Evolutionary conservation across 2,113 vertebrate species (phyloP).

Genomic region (Salvelinus fontinalis): DNA sequence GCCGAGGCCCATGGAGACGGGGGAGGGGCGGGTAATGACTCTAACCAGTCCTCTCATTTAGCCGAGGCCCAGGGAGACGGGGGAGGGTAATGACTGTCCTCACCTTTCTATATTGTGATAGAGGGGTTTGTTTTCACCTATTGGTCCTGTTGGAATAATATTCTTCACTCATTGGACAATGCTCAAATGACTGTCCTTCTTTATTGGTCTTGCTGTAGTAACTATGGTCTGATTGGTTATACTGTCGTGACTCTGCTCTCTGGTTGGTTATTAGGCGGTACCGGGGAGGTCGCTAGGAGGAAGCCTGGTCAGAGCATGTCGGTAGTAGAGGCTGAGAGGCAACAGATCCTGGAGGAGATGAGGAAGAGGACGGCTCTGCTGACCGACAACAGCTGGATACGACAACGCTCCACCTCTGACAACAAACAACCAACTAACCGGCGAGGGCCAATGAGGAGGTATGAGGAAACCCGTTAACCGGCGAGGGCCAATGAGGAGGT

Average conservation of each 20-base stretch:
- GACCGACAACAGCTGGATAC: constrained; percentile 96
- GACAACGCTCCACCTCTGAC: constrained; percentile 82
- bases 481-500: too few species aligned
- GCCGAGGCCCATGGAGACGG: too few species aligned
- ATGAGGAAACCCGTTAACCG: too few species aligned
- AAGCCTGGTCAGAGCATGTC: constrained; percentile 75
- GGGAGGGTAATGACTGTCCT: too few species aligned
- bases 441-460: constrained; percentile 66
- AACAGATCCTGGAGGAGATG: constrained; percentile 94
- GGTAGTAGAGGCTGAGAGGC: constrained; percentile 83
- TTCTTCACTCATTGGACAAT: too few species aligned
- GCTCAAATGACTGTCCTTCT: too few species aligned
- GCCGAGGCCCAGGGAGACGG: too few species aligned
- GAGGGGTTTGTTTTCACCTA: too few species aligned
- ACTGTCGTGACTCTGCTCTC: not conserved
- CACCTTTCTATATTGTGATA: too few species aligned
- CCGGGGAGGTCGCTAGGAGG: constrained; percentile 48
- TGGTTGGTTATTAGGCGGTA: constrained; percentile 66
- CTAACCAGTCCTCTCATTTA: too few species aligned
- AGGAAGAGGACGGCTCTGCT: constrained; percentile 88
- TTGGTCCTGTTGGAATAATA: too few species aligned
- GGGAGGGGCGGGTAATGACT: too few species aligned
- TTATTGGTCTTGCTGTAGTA: not conserved
- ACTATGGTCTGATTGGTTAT: not conserved
- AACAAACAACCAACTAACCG: constrained; percentile 80